Evolutionary conservation across 2,888 invertebrate genomes (phyloP).

Genomic region (Euzophera pinguis): DNA sequence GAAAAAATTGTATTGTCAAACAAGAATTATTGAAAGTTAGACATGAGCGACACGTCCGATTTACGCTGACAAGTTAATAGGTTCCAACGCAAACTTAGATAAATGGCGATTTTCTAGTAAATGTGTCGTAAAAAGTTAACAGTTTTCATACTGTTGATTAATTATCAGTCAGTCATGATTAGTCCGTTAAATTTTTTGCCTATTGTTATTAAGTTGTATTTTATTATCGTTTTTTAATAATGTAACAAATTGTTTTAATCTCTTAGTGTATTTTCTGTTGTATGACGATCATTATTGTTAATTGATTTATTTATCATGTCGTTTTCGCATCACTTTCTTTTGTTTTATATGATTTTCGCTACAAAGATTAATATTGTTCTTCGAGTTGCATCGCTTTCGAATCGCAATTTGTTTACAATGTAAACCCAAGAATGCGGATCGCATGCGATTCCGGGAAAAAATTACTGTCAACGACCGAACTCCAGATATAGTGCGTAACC

Average conservation of each 20-base stretch:
- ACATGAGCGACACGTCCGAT: not conserved
- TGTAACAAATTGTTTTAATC: no score
- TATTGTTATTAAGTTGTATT: no score
- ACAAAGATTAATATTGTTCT: not conserved
- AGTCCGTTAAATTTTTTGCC: not conserved
- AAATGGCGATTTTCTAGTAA: not conserved
- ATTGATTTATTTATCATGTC: not conserved
- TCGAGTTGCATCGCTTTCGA: conserved; percentile 3
- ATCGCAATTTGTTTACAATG: not conserved
- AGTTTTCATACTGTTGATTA: not conserved
- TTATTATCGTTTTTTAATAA: no score
- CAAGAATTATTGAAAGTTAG: no score
- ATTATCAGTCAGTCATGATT: not conserved
- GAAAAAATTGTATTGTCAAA: no score
- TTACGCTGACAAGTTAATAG: not conserved
- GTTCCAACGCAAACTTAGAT: not conserved
- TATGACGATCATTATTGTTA: not conserved
- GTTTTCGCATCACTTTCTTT: no score
- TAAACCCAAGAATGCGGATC: conserved; percentile 37
- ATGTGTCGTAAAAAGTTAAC: not conserved
- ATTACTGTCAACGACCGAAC: conserved; percentile 69
- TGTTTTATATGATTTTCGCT: no score
- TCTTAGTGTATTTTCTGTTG: not conserved
- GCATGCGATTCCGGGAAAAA: conserved; percentile 55
- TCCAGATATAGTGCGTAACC: conserved; percentile 66